Evolutionary conservation across 2,113 vertebrate genomes (phyloP).

Genomic region (Chloroceryle aenea): DNA sequence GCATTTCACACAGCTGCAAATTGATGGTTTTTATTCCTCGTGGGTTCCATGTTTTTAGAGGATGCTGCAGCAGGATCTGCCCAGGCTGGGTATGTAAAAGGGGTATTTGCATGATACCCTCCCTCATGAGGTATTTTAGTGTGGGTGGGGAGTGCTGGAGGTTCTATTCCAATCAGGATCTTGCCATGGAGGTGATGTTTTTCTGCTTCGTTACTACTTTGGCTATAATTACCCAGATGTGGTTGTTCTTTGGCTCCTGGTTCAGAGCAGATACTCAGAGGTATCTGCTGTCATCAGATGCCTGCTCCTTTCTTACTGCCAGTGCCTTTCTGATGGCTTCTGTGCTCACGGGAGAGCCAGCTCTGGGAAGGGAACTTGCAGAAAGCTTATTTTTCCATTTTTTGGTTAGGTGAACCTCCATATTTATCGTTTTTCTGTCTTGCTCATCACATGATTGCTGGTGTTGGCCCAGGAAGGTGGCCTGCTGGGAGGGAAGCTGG

Average conservation of each 20-base stretch:
- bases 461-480: background rate
- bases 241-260: background rate
- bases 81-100: background rate
- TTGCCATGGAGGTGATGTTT: background rate
- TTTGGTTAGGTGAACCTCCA: background rate
- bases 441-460: background rate
- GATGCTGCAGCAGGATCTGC: background rate
- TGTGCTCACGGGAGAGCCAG: background rate
- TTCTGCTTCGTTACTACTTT: background rate
- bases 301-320: background rate
- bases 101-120: background rate
- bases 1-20: background rate
- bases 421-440: background rate
- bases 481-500: background rate
- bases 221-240: background rate
- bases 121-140: rapidly evolving
- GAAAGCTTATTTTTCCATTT: background rate
- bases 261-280: background rate
- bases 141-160: background rate
- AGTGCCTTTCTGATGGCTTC: background rate
- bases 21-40: background rate
- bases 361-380: background rate
- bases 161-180: background rate
- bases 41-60: background rate
- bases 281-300: background rate